Conservation (phyloP, 1,140 invertebrate species). For the Drosophila serrata region DNA sequence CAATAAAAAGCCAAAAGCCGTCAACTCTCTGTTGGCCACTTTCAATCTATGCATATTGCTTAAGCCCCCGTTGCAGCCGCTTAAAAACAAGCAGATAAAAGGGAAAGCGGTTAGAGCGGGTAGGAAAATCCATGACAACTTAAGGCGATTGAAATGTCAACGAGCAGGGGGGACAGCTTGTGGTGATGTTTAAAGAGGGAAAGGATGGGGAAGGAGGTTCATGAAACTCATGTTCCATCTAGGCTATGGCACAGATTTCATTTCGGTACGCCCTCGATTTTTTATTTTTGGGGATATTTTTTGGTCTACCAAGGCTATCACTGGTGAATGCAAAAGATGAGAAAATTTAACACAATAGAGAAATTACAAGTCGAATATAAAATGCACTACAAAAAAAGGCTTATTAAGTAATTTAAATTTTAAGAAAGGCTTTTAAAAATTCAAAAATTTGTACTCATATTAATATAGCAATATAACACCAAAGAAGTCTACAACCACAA, state of each 20-base stretch:
- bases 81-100: conserved; percentile 38
- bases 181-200: conserved; percentile 3
- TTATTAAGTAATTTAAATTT: neutral
- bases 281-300: conserved; percentile 23
- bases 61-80: conserved; percentile 36
- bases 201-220: neutral
- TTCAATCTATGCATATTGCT: conserved; percentile 41
- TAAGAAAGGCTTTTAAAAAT: neutral
- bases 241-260: conserved; percentile 19
- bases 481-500: neutral
- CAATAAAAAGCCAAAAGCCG: conserved; percentile 32
- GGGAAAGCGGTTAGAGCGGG: conserved; percentile 8
- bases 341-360: neutral
- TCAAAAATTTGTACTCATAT: neutral
- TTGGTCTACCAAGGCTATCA: conserved; percentile 25
- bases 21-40: conserved; percentile 23
- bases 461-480: neutral
- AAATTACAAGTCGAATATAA: neutral
- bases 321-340: conserved; percentile 15
- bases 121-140: conserved; percentile 40
- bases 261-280: neutral
- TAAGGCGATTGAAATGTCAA: conserved; percentile 59
- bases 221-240: neutral
- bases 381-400: neutral
- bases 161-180: conserved; percentile 26